Evolutionary conservation across 2,888 invertebrate species (phyloP).

Genomic region (Octodonta nipae): DNA sequence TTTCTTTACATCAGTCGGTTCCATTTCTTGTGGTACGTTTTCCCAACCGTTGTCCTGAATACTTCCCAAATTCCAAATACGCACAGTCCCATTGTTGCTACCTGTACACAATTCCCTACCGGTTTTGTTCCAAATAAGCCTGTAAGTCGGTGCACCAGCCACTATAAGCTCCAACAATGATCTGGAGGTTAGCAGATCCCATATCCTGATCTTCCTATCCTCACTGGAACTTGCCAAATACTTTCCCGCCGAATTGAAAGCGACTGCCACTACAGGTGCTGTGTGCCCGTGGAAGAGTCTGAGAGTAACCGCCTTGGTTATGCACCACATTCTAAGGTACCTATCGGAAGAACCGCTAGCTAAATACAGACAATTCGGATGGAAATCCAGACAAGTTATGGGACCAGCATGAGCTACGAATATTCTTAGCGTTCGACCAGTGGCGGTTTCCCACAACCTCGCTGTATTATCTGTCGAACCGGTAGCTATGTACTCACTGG

Average conservation of each 20-base stretch:
- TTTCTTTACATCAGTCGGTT: constrained; percentile 15
- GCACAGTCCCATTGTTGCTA: constrained; percentile 50
- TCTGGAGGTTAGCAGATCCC: constrained; percentile 56
- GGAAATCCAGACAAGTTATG: constrained; percentile 79
- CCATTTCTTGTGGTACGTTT: constrained; percentile 12
- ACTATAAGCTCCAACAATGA: constrained; percentile 51
- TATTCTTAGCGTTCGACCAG: constrained; percentile 67
- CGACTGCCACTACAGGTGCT: constrained; percentile 58
- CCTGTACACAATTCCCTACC: constrained; percentile 52
- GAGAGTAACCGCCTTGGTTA: constrained; percentile 67
- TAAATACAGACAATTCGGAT: constrained; percentile 80
- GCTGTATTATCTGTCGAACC: constrained; percentile 71
- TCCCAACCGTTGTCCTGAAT: constrained; percentile 11
- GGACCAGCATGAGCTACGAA: constrained; percentile 81
- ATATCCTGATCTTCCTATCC: constrained; percentile 55
- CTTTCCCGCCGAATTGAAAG: constrained; percentile 75
- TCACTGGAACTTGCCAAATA: constrained; percentile 74
- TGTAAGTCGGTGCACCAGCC: constrained; percentile 48
- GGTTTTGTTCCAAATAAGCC: constrained; percentile 48
- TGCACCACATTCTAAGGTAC: constrained; percentile 75
- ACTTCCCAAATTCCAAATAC: constrained; percentile 44
- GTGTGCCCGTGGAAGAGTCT: constrained; percentile 69
- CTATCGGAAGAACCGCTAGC: constrained; percentile 86
- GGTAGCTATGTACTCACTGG: constrained; percentile 59
- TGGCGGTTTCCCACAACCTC: constrained; percentile 68